Conservation (phyloP, 2,888 invertebrate species). For the Heliconius charithonia region DNA sequence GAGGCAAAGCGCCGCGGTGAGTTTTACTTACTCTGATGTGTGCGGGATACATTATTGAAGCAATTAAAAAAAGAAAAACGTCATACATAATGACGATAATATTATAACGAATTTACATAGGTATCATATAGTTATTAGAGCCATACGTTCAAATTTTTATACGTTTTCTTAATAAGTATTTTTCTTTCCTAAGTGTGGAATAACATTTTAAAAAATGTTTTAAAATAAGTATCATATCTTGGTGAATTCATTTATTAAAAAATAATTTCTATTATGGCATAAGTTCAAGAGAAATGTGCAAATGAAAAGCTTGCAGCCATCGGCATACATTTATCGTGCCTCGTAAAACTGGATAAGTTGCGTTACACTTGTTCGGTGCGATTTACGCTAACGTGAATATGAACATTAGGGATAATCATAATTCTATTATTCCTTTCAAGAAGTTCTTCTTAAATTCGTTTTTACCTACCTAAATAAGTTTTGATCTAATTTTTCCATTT, state of each 20-base stretch:
- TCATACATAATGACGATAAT: neutral
- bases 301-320: conserved; percentile 53
- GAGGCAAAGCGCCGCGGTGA: too few species aligned
- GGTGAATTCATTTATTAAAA: conserved; percentile 24
- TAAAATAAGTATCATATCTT: neutral
- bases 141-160: too few species aligned
- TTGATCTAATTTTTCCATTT: neutral
- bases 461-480: neutral
- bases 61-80: neutral
- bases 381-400: conserved; percentile 58
- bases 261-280: conserved; percentile 51
- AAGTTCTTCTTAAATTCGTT: conserved; percentile 16
- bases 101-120: neutral
- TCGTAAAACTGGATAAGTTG: conserved; percentile 73
- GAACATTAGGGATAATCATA: conserved; percentile 60
- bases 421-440: conserved; percentile 36
- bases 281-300: conserved; percentile 49
- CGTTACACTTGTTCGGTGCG: conserved; percentile 68
- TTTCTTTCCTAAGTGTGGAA: too few species aligned
- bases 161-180: too few species aligned
- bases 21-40: too few species aligned
- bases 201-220: too few species aligned
- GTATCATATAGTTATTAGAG: neutral
- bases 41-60: neutral
- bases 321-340: conserved; percentile 68